Percentiles rank a stretch among this genome's conserved stretches.
Conservation (phyloP, 2,113 vertebrate genomes). For the Lepus timidus region DNA sequence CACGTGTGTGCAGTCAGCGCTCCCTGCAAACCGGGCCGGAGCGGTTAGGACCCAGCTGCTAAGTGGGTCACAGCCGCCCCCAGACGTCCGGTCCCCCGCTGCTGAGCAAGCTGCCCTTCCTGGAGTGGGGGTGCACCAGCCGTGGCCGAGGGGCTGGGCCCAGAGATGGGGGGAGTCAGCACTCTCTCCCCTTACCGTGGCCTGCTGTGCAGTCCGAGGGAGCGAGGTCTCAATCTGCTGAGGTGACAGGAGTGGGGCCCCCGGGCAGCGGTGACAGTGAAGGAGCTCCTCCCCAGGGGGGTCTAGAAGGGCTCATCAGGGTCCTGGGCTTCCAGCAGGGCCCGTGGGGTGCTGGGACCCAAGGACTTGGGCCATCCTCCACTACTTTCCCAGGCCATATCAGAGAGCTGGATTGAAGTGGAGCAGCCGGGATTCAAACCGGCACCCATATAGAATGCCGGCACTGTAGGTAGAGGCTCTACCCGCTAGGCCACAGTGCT, state of each 20-base stretch:
- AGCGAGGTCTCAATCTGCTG: rapidly evolving
- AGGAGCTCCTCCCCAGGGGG: rapidly evolving
- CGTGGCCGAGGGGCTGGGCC: not conserved
- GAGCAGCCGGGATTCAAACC: too few relatives aligned
- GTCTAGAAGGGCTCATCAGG: not conserved
- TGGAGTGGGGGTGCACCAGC: rapidly evolving
- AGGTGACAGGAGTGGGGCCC: not conserved
- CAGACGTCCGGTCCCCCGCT: not conserved
- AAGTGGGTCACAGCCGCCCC: rapidly evolving
- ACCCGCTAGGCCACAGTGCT: too few relatives aligned
- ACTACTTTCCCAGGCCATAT: too few relatives aligned
- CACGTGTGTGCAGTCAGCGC: not conserved
- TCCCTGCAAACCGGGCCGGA: too few relatives aligned
- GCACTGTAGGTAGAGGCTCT: too few relatives aligned
- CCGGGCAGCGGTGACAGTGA: not conserved
- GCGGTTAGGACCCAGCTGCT: not conserved
- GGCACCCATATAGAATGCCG: too few relatives aligned
- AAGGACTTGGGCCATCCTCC: too few relatives aligned
- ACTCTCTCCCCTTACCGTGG: not conserved
- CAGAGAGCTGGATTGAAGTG: too few relatives aligned
- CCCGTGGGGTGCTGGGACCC: too few relatives aligned
- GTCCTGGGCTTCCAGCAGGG: not conserved
- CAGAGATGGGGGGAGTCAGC: not conserved
- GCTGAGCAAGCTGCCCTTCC: not conserved
- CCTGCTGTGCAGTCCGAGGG: not conserved